Conservation (phyloP, 2,888 invertebrate species). For the Lymantria monacha region DNA sequence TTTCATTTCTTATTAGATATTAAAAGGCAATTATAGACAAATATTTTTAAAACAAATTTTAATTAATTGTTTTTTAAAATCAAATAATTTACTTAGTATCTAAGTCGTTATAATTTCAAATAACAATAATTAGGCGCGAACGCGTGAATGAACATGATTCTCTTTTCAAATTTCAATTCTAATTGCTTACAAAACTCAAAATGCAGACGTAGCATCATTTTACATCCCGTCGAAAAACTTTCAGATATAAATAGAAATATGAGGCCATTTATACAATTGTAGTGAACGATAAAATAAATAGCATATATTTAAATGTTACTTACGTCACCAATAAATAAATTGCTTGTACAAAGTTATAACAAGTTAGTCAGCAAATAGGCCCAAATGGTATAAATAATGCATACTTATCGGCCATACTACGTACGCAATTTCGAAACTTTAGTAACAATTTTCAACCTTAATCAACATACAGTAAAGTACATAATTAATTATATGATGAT, state of each 20-base stretch:
- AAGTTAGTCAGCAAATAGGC: slow-evolving; percentile 39
- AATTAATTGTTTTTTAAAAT: no score
- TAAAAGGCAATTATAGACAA: no score
- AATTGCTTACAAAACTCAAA: no score
- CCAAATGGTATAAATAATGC: slow-evolving; percentile 48
- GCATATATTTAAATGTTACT: background rate
- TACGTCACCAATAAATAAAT: slow-evolving; percentile 20
- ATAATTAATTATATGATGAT: slow-evolving; percentile 30
- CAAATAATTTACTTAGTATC: no score
- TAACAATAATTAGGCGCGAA: no score
- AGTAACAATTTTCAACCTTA: slow-evolving; percentile 21
- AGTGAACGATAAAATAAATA: background rate
- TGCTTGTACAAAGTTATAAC: slow-evolving; percentile 16
- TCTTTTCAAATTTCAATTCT: no score
- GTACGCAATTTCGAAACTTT: slow-evolving; percentile 35
- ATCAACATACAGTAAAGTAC: slow-evolving; percentile 31
- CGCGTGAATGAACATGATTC: no score
- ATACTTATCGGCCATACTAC: slow-evolving; percentile 54
- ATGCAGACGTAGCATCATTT: no score
- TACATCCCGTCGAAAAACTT: background rate
- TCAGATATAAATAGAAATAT: background rate
- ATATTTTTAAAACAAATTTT: no score
- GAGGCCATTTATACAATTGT: background rate
- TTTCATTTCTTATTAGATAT: no score
- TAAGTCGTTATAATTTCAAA: no score